phyloP scores from a whole-genome alignment of 2,888 invertebrate species.

The Drosophila suboccidentalis region DNA sequence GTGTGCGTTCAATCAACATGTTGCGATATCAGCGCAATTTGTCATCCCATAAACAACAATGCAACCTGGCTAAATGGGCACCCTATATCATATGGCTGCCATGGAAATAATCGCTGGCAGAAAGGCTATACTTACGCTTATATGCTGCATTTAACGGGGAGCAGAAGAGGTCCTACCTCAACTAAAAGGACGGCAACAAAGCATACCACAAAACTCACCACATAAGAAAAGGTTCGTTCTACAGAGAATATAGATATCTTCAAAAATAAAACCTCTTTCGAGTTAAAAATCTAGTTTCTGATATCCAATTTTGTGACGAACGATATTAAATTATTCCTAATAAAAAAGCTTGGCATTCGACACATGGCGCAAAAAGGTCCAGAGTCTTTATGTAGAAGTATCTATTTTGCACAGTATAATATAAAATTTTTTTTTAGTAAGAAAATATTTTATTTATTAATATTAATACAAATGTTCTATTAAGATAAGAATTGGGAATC shows the following conservation, averaged over 20 bases:
- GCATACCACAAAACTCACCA: neutral
- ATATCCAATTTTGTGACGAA: too few species aligned
- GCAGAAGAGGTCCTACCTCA: slow-evolving; percentile 26
- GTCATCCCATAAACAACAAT: slow-evolving; percentile 79
- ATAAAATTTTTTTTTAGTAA: too few species aligned
- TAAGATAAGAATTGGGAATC: neutral
- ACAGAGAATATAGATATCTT: too few species aligned
- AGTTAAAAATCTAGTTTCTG: too few species aligned
- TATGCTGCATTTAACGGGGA: slow-evolving; percentile 9
- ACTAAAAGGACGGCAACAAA: slow-evolving; percentile 1
- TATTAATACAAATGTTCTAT: neutral
- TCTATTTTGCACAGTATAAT: too few species aligned
- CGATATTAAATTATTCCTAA: too few species aligned
- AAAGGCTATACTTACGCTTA: slow-evolving; percentile 40
- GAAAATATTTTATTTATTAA: too few species aligned
- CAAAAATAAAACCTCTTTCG: too few species aligned
- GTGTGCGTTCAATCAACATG: slow-evolving; percentile 81
- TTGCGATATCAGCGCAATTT: slow-evolving; percentile 81
- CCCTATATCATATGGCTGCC: slow-evolving; percentile 51
- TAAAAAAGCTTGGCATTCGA: too few species aligned
- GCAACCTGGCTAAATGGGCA: slow-evolving; percentile 65
- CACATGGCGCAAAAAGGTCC: too few species aligned
- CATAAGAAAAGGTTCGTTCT: neutral
- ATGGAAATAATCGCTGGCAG: slow-evolving; percentile 45
- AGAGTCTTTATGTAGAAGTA: too few species aligned